phyloP scores from a whole-genome alignment of 2,797 vertebrate species.

The Anguilla anguilla region DNA sequence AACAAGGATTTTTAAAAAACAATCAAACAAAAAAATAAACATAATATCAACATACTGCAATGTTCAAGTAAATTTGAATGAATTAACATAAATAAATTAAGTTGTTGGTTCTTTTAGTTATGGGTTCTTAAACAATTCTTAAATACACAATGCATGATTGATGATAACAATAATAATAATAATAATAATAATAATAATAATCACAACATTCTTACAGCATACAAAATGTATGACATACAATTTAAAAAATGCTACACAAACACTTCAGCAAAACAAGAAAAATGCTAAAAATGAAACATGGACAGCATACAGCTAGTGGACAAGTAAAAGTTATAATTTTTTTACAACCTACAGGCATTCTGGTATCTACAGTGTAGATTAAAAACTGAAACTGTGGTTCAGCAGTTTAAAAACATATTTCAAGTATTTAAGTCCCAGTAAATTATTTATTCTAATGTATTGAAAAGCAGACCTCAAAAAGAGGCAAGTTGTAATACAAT shows the following conservation, averaged over 20 bases:
- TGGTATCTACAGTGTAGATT: slow-evolving; percentile 34
- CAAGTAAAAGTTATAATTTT: slow-evolving; percentile 41
- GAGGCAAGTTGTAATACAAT: slow-evolving; percentile 60
- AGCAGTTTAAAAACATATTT: slow-evolving; percentile 69
- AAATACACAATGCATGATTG: slow-evolving; percentile 45
- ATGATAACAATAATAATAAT: slow-evolving; percentile 42
- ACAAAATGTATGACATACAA: slow-evolving; percentile 55
- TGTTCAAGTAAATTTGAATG: slow-evolving; percentile 71
- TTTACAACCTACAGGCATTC: slow-evolving; percentile 51
- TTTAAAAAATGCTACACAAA: slow-evolving; percentile 43
- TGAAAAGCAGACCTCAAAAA: slow-evolving; percentile 51
- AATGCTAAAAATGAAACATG: slow-evolving; percentile 42
- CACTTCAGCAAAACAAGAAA: slow-evolving; percentile 44
- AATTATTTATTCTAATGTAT: slow-evolving; percentile 52
- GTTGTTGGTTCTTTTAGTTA: slow-evolving; percentile 42
- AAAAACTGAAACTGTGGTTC: slow-evolving; percentile 57
- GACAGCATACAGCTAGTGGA: slow-evolving; percentile 55
- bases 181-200: slow-evolving; percentile 43
- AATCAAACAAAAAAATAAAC: slow-evolving; percentile 48
- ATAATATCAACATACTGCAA: slow-evolving; percentile 40
- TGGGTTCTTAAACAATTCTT: slow-evolving; percentile 32
- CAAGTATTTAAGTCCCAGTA: slow-evolving; percentile 72
- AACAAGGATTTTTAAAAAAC: slow-evolving; percentile 34
- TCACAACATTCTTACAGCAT: slow-evolving; percentile 41
- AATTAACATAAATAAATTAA: slow-evolving; percentile 56